Percentiles rank a stretch among this genome's conserved stretches.
Evolutionary conservation across 2,888 invertebrate genomes (phyloP).

Genomic region (Drosophila paranaensis): DNA sequence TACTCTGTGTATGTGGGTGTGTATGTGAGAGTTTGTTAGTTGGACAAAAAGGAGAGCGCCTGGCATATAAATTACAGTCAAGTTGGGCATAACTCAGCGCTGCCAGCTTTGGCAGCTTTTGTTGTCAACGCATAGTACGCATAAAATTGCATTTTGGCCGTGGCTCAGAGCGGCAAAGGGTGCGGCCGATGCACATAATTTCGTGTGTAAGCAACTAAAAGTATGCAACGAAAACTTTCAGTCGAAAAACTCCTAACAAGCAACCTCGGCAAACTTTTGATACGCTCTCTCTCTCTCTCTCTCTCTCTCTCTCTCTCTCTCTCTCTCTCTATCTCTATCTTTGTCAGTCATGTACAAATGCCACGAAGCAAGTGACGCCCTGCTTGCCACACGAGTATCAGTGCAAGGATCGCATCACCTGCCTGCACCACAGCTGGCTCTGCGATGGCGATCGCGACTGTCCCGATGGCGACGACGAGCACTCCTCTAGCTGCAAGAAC

Average conservation of each 20-base stretch:
- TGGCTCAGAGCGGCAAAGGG: not conserved
- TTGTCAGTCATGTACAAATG: slow-evolving; percentile 58
- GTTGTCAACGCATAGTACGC: slow-evolving; percentile 80
- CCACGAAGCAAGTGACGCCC: slow-evolving; percentile 86
- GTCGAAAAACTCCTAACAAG: slow-evolving; percentile 56
- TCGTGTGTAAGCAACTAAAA: slow-evolving; percentile 60
- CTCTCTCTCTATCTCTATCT: not conserved
- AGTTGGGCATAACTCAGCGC: slow-evolving; percentile 76
- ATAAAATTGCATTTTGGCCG: slow-evolving; percentile 78
- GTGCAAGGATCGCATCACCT: slow-evolving; percentile 92
- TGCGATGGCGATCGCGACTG: slow-evolving; percentile 95
- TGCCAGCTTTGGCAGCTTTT: slow-evolving; percentile 76
- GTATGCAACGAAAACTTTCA: slow-evolving; percentile 65
- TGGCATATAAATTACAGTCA: slow-evolving; percentile 75
- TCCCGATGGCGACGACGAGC: slow-evolving; percentile 92
- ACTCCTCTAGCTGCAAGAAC: slow-evolving; percentile 88
- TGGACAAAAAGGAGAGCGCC: slow-evolving; percentile 18
- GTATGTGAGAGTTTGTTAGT: not conserved
- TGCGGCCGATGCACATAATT: slow-evolving; percentile 57
- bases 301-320: not conserved
- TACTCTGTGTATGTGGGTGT: slow-evolving; percentile 4
- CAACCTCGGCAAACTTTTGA: slow-evolving; percentile 53
- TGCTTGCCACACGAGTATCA: slow-evolving; percentile 91
- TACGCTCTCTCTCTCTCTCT: slow-evolving; percentile 1
- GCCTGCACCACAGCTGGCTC: slow-evolving; percentile 92